Base-by-base conservation (phyloP, 2,797 vertebrate species). In the Chelidonichthys spinosus region DNA sequence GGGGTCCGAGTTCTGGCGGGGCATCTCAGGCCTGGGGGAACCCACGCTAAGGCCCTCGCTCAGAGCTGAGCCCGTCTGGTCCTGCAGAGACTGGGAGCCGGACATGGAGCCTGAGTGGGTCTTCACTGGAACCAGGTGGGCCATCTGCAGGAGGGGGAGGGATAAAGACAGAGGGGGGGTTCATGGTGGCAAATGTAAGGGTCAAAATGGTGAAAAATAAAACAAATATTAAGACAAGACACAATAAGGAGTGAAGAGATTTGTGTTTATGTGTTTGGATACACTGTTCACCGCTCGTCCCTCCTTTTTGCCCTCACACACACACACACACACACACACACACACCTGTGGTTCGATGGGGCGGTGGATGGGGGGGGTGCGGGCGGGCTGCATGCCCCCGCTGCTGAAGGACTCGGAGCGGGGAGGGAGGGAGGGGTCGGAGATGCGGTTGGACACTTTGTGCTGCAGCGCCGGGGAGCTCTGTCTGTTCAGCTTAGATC, bases 341-440 rank as follows among this genome's bases (percentile, higher is more conserved):
- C 86, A 47, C 96, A 98, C 97, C 97, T 98, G 98, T 6, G 97
- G 94, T 87, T 98, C 97, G 39, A 96, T 92, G 44, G 96, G 93
- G 60, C 96, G 96, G 69, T 97, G 96, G 93, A 96, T 92, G 65
- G 97, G 96, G 1, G 97, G 96, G 79, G 96, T 97, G 62, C 96
- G 95, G 75, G 96, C 96, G 0, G 96, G 95, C 90, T 97, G 97
- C 77, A 98, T 95, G 39, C 96, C 95, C 3, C 95, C 96, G 55
- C 96, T 96, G 93, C 97, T 97, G 92, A 98, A 98, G 81, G 97
- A 98, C 91, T 98, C 98, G 0, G 97, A 98, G 18, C 97, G 96
- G 60, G 97, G 96, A 54, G 97, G 97, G 87, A 98, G 93, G 83
- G 96, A 97, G 69, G 97, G 97, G 91, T 98, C 97, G 1, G 98